A percentile compares a stretch with the other conserved stretches of the same genome.
Conservation (phyloP, 2,888 invertebrate genomes). For the Thysanoteuthis rhombus region DNA sequence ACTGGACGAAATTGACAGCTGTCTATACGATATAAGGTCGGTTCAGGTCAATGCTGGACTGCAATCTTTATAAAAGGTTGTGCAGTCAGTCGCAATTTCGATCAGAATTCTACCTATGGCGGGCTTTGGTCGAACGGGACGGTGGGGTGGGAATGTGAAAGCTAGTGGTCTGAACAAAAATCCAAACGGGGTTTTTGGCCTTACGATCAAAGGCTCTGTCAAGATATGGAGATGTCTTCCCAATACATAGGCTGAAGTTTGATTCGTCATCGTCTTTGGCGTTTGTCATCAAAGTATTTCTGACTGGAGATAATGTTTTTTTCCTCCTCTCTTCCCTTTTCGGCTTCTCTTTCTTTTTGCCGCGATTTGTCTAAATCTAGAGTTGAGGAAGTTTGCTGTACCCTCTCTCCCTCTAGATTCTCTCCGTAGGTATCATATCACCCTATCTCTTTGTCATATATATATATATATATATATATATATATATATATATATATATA, state of each 20-base stretch:
- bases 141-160: background rate
- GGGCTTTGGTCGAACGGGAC: background rate
- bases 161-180: background rate
- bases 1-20: background rate
- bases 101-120: background rate
- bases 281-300: background rate
- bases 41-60: background rate
- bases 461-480: no score
- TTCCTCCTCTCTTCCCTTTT: background rate
- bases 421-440: background rate
- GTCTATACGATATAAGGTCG: background rate
- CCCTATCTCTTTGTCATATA: no score
- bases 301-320: background rate
- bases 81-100: background rate
- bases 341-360: background rate
- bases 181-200: background rate
- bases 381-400: no score
- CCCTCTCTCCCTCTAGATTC: no score
- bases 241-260: background rate
- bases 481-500: no score
- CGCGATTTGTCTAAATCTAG: background rate
- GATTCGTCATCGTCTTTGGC: constrained; percentile 12
- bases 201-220: background rate
- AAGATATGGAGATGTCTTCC: background rate
- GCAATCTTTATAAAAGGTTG: constrained; percentile 12